Conservation (phyloP, 2,113 vertebrate species). For the Thunnus thynnus region DNA sequence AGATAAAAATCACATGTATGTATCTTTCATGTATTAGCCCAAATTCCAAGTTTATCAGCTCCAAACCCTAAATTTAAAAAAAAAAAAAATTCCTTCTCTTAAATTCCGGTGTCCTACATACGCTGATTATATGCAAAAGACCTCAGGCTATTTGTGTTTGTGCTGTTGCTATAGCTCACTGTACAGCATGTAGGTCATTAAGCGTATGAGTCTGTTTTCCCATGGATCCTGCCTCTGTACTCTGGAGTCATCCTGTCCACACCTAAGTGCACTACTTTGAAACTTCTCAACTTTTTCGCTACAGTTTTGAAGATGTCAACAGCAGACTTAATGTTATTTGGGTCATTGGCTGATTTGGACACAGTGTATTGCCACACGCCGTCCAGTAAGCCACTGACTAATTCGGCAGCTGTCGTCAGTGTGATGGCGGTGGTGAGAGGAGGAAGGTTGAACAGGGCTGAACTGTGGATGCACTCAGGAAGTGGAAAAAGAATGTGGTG, state of each 20-base stretch:
- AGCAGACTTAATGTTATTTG: conserved; percentile 16
- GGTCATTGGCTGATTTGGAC: conserved; percentile 54
- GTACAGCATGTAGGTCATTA: neutral
- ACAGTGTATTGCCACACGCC: conserved; percentile 37
- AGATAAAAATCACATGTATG: neutral
- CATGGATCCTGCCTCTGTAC: neutral
- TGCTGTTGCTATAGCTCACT: neutral
- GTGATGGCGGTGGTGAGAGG: conserved; percentile 33
- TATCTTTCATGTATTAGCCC: neutral
- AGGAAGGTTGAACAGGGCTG: conserved; percentile 28
- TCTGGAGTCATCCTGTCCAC: neutral
- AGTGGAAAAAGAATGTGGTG: conserved; percentile 61
- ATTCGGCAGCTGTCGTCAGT: neutral
- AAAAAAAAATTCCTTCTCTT: too few species aligned
- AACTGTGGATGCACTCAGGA: conserved; percentile 73
- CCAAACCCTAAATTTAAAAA: too few species aligned
- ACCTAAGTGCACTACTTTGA: neutral
- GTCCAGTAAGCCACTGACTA: conserved; percentile 65
- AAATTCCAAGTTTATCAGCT: neutral
- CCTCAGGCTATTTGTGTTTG: neutral
- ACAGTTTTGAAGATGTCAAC: conserved; percentile 22
- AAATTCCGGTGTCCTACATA: neutral
- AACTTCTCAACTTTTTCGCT: neutral
- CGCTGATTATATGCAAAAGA: neutral
- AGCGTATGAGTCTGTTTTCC: neutral